Percentiles rank a stretch among this genome's conserved stretches.
phyloP scores from a whole-genome alignment of 2,113 vertebrate species.

The Benitochromis conjunctus region DNA sequence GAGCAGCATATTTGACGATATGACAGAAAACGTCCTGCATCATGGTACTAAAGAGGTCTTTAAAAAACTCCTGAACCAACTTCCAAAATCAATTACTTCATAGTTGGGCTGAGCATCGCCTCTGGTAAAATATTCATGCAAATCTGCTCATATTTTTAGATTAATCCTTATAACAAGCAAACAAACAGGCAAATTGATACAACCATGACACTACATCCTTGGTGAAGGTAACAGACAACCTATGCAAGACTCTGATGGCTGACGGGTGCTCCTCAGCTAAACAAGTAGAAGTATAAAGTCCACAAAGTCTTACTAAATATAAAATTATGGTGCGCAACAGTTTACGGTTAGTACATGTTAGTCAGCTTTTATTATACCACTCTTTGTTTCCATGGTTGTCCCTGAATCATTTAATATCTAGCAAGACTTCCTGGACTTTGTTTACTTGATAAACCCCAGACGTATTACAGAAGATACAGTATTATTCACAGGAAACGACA shows the following conservation, averaged over 20 bases:
- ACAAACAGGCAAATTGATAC: background rate
- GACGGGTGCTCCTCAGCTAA: background rate
- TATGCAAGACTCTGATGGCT: background rate
- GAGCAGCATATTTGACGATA: background rate
- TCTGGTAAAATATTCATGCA: background rate
- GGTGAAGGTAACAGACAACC: background rate
- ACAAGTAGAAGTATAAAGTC: background rate
- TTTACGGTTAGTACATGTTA: background rate
- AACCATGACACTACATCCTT: background rate
- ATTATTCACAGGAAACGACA: background rate
- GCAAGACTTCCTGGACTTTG: background rate
- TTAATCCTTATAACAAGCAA: background rate
- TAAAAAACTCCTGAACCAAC: background rate
- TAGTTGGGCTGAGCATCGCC: too few species aligned
- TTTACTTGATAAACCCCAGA: background rate
- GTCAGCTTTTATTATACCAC: background rate
- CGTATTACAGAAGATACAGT: background rate
- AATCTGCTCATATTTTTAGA: background rate
- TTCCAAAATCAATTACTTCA: background rate
- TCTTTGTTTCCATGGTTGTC: background rate
- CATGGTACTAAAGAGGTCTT: background rate
- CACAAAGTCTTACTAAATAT: background rate
- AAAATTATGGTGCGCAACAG: background rate
- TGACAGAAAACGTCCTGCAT: background rate
- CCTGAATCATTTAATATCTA: background rate